Percentiles rank a stretch among this genome's conserved stretches.
phyloP scores from a whole-genome alignment of 92 coral and sea anemone genomes.

The Paragorgia papillata region DNA sequence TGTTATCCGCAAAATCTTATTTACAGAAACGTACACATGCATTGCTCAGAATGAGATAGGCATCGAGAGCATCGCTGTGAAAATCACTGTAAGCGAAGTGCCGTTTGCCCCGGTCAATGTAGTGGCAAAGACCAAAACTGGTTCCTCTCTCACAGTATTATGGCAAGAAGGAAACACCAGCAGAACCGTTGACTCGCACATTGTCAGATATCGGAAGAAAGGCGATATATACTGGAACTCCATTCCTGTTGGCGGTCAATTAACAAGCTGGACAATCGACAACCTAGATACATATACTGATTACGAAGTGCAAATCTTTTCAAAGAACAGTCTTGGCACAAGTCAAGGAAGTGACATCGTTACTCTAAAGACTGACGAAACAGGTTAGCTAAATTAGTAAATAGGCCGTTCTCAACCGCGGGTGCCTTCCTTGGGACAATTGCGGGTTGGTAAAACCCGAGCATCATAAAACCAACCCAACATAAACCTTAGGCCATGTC shows the following conservation, averaged over 20 bases:
- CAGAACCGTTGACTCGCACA: slow-evolving; percentile 64
- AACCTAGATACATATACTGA: slow-evolving; percentile 65
- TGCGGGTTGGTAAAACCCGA: too few relatives aligned
- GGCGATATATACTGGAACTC: slow-evolving; percentile 61
- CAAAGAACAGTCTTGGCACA: slow-evolving; percentile 70
- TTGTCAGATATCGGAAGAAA: slow-evolving; percentile 62
- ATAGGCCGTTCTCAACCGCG: too few relatives aligned
- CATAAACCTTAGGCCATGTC: too few relatives aligned
- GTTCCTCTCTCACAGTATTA: slow-evolving; percentile 67
- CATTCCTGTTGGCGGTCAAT: slow-evolving; percentile 58
- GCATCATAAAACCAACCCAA: too few relatives aligned
- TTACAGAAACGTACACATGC: slow-evolving; percentile 79
- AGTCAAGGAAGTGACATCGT: slow-evolving; percentile 81
- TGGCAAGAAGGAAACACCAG: slow-evolving; percentile 77
- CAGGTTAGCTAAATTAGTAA: slow-evolving; percentile 63
- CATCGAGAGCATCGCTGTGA: slow-evolving; percentile 56
- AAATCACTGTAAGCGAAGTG: slow-evolving; percentile 78
- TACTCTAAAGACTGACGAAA: slow-evolving; percentile 67
- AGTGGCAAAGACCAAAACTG: slow-evolving; percentile 51
- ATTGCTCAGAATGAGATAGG: slow-evolving; percentile 67
- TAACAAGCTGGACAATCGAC: slow-evolving; percentile 48
- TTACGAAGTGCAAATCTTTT: slow-evolving; percentile 78
- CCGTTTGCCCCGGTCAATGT: slow-evolving; percentile 85
- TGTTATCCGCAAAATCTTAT: slow-evolving; percentile 56
- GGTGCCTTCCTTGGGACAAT: too few relatives aligned